A percentile compares a stretch with the other conserved stretches of the same genome.
Conservation (phyloP, 2,888 invertebrate species). For the Seira sanloemensis region DNA sequence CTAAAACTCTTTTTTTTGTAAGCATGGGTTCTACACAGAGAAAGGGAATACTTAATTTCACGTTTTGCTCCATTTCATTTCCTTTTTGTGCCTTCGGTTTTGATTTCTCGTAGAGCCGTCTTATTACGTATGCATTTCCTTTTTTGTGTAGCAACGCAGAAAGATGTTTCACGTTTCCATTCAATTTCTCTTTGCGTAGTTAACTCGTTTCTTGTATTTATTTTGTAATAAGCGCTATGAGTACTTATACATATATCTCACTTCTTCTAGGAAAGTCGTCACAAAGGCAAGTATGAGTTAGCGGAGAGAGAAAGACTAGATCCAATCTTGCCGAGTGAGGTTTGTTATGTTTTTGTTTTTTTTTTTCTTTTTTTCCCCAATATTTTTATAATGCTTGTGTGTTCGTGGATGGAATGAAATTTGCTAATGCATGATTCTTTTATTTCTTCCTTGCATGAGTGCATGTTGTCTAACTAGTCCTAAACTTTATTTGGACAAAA, state of each 20-base stretch:
- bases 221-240: too few relatives aligned
- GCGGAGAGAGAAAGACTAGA: conserved; percentile 74
- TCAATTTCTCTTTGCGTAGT: conserved; percentile 25
- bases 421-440: not conserved
- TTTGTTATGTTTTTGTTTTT: conserved; percentile 69
- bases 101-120: too few relatives aligned
- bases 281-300: conserved; percentile 74
- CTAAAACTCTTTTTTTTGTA: too few relatives aligned
- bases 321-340: conserved; percentile 73
- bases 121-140: too few relatives aligned
- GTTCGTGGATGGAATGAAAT: not conserved
- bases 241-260: too few relatives aligned
- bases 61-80: too few relatives aligned
- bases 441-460: not conserved
- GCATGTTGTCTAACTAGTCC: conserved; percentile 6
- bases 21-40: too few relatives aligned
- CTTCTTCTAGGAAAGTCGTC: conserved; percentile 72
- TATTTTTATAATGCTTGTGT: conserved; percentile 25
- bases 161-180: too few relatives aligned
- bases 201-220: conserved; percentile 31
- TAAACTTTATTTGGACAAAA: too few relatives aligned
- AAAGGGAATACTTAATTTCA: too few relatives aligned
- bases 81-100: too few relatives aligned
- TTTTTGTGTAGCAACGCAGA: too few relatives aligned
- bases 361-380: conserved; percentile 55